These are phyloP conservation scores for Speoplatyrhinus poulsoni DNA, from an alignment of 2,113 vertebrate species.

Conservation along the genomic window DNA sequence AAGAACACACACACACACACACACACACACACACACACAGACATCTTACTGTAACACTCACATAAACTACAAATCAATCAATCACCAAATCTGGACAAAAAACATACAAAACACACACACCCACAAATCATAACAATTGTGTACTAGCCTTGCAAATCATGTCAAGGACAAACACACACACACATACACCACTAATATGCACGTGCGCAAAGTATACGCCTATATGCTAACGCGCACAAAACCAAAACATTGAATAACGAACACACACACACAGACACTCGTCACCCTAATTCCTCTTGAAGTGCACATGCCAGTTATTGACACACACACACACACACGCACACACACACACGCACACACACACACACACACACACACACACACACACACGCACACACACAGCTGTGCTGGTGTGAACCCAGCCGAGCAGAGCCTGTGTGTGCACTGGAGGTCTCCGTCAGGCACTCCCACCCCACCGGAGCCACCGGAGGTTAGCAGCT, in stretches of 20 bases:
- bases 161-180: too few relatives aligned
- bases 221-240: too few relatives aligned
- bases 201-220: too few relatives aligned
- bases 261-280: too few relatives aligned
- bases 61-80: conserved; percentile 1
- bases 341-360: conserved; percentile 27
- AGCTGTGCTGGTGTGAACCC: conserved; percentile 35
- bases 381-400: conserved; percentile 21
- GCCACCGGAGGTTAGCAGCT: conserved; percentile 37
- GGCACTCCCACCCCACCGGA: conserved; percentile 24
- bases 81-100: conserved; percentile 38
- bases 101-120: neutral
- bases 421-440: conserved; percentile 33
- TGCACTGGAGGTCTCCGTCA: conserved; percentile 45
- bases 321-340: conserved; percentile 35
- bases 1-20: neutral
- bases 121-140: too few relatives aligned
- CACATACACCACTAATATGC: too few relatives aligned
- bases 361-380: conserved; percentile 29
- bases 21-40: neutral
- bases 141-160: too few relatives aligned
- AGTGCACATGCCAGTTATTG: too few relatives aligned
- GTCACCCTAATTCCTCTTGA: too few relatives aligned
- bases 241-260: too few relatives aligned
- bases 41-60: conserved; percentile 5